These are phyloP conservation scores for Neogobius melanostomus DNA, from an alignment of 2,113 vertebrate genomes.

Conservation along the genomic window DNA sequence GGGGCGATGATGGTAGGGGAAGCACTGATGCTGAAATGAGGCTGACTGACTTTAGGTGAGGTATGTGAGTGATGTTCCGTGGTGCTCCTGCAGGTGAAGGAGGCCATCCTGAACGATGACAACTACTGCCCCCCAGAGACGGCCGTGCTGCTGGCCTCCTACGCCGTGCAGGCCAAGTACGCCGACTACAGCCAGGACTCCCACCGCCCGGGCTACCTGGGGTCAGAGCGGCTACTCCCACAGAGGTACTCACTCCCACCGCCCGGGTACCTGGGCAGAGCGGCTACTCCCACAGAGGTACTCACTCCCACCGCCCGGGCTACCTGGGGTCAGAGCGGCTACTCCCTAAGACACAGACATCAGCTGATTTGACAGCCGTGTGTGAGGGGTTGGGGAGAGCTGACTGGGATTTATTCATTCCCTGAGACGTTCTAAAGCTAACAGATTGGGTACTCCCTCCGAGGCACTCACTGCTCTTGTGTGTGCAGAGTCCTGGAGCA, in stretches of 20 bases:
- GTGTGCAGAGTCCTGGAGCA: constrained; percentile 89
- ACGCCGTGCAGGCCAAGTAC: constrained; percentile 95
- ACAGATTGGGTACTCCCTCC: not conserved
- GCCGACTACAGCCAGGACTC: constrained; percentile 87
- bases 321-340: too few relatives aligned
- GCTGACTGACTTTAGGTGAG: too few relatives aligned
- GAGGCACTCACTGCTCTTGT: not conserved
- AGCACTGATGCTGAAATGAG: too few relatives aligned
- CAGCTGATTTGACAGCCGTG: too few relatives aligned
- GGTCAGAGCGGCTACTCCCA: not conserved
- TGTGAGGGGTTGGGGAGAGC: too few relatives aligned
- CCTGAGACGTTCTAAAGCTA: too few relatives aligned
- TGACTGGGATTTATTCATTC: too few relatives aligned
- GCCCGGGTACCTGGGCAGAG: too few relatives aligned
- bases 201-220: not conserved
- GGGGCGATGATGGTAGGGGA: too few relatives aligned
- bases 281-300: not conserved
- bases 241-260: not conserved
- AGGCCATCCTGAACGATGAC: constrained; percentile 96
- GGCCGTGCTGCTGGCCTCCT: constrained; percentile 94
- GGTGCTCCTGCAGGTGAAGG: constrained; percentile 87
- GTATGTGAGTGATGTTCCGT: too few relatives aligned
- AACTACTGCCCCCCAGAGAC: constrained; percentile 98
- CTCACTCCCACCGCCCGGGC: not conserved
- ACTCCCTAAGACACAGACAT: too few relatives aligned